These are phyloP conservation scores for Sebastes diploproa DNA, from an alignment of 2,797 vertebrate genomes.

Conservation along the genomic window DNA sequence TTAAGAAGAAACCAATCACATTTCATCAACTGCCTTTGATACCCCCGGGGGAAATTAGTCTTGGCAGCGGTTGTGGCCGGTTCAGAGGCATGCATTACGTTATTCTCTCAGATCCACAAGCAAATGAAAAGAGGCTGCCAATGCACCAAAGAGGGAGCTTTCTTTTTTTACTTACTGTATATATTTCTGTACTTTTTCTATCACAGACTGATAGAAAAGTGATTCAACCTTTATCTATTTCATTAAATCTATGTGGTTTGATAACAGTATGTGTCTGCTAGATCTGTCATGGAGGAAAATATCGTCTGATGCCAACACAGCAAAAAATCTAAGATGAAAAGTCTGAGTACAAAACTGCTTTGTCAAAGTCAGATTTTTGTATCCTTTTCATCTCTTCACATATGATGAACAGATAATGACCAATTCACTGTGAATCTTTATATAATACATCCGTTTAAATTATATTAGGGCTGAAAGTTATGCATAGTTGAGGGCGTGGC, in stretches of 20 bases:
- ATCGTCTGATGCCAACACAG: neutral
- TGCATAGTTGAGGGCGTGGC: too few species aligned
- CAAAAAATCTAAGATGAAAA: neutral
- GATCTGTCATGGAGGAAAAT: neutral
- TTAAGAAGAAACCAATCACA: slow-evolving; percentile 60
- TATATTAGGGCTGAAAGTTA: too few species aligned
- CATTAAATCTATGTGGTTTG: neutral
- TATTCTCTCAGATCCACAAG: slow-evolving; percentile 56
- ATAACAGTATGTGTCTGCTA: neutral
- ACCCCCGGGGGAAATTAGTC: slow-evolving; percentile 51
- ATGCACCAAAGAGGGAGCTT: neutral
- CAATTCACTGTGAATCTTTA: too few species aligned
- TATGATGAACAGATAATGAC: neutral
- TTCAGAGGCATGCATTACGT: slow-evolving; percentile 44
- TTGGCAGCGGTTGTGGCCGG: slow-evolving; percentile 35
- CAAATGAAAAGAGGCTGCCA: slow-evolving; percentile 36
- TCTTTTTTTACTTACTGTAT: neutral
- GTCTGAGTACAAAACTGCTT: neutral
- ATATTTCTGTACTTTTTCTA: neutral
- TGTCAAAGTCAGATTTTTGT: neutral
- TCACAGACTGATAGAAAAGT: neutral
- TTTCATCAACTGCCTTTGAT: slow-evolving; percentile 54
- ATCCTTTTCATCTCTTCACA: neutral
- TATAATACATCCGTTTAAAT: too few species aligned
- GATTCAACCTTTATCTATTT: neutral